A percentile compares a stretch with the other conserved stretches of the same genome.
These are phyloP conservation scores for Cynopterus brachyotis DNA, from an alignment of 2,113 vertebrate genomes.

Conservation along the genomic window DNA sequence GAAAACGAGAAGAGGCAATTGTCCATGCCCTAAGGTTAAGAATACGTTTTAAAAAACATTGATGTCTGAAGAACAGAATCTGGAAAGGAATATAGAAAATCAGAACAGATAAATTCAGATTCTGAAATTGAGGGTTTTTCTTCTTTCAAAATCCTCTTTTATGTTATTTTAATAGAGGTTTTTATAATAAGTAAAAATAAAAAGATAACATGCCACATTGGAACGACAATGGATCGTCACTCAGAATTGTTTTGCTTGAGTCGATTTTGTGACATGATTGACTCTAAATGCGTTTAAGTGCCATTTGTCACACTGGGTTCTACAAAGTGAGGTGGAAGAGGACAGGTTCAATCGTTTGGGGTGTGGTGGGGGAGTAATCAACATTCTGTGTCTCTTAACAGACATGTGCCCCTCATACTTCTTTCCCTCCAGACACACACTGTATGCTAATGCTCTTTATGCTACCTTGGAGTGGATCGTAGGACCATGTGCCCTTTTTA, in stretches of 20 bases:
- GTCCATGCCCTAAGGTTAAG: background rate
- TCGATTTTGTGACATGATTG: background rate
- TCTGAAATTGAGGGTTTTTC: background rate
- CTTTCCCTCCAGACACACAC: background rate
- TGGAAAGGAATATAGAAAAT: background rate
- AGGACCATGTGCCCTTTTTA: background rate
- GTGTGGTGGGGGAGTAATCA: accelerated
- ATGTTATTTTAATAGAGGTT: constrained; percentile 4
- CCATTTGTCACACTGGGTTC: background rate
- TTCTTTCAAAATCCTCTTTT: background rate
- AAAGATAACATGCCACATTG: background rate
- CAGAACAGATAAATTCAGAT: background rate
- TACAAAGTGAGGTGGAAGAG: background rate
- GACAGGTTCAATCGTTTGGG: background rate
- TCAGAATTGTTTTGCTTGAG: background rate
- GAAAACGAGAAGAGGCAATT: background rate
- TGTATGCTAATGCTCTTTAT: background rate
- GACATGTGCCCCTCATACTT: background rate
- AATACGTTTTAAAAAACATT: background rate
- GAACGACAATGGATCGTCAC: background rate
- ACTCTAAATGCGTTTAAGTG: background rate
- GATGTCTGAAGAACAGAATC: background rate
- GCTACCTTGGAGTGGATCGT: background rate
- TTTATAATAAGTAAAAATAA: background rate
- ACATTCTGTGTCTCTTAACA: background rate